Conservation (phyloP, 2,113 vertebrate genomes). For the Eira barbara region DNA sequence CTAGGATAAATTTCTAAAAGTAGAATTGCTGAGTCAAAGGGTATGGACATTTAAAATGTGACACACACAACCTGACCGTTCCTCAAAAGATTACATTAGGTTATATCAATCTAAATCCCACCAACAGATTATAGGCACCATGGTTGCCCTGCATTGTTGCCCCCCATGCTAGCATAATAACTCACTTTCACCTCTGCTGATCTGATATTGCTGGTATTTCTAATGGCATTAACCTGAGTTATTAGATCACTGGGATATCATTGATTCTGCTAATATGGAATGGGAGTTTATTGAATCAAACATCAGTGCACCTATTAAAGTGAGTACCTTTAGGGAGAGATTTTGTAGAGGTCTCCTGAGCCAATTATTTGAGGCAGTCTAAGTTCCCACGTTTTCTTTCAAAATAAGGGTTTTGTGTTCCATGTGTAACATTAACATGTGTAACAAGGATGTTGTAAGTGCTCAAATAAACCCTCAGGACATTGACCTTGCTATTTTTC, state of each 20-base stretch:
- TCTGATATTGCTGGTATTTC: neutral
- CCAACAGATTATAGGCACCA: neutral
- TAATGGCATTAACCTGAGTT: neutral
- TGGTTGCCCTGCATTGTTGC: neutral
- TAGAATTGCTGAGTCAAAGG: neutral
- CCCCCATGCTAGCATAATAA: neutral
- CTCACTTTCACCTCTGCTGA: neutral
- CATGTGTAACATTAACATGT: neutral
- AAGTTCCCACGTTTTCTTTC: neutral
- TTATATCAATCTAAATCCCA: neutral
- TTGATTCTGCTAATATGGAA: neutral
- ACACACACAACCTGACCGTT: neutral
- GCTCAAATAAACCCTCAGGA: neutral
- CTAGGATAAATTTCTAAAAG: neutral
- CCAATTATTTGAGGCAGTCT: neutral
- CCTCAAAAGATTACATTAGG: neutral
- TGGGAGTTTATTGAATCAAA: neutral
- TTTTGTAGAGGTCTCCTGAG: neutral
- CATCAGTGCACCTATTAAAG: neutral
- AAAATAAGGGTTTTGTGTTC: neutral
- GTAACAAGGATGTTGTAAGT: neutral
- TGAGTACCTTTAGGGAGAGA: neutral
- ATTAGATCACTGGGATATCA: neutral
- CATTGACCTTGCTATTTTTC: neutral
- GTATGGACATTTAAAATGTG: conserved; percentile 12